Evolutionary conservation across 2,113 vertebrate genomes (phyloP).

Genomic region (Burhinus oedicnemus): DNA sequence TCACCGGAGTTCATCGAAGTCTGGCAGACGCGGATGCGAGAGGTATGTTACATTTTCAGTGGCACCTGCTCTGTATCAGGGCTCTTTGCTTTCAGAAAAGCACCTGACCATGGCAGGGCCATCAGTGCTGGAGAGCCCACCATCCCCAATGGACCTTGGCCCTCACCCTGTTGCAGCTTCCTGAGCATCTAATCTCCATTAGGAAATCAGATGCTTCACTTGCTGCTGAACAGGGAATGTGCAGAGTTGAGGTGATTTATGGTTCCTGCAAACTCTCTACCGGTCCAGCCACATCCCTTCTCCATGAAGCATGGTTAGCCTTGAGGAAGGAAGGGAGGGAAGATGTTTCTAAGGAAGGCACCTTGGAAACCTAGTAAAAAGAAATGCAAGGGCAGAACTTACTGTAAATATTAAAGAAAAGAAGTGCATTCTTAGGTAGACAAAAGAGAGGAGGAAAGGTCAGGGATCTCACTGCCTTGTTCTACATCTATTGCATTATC

Average conservation of each 20-base stretch:
- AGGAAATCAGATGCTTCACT: not conserved
- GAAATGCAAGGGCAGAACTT: not conserved
- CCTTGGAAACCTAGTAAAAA: not conserved
- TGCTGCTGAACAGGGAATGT: not conserved
- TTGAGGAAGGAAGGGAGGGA: not conserved
- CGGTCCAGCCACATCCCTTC: not conserved
- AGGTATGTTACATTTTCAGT: conserved; percentile 73
- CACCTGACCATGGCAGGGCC: not conserved
- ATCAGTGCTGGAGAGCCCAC: not conserved
- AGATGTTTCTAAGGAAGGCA: not conserved
- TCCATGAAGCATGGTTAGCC: not conserved
- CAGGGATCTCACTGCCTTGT: not conserved
- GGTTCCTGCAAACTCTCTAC: not conserved
- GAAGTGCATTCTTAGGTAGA: not conserved
- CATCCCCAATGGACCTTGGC: not conserved
- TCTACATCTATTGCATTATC: not conserved
- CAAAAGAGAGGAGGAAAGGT: not conserved
- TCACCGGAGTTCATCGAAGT: conserved; percentile 85
- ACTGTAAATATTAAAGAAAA: not conserved
- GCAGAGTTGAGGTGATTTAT: not conserved
- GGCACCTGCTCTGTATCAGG: not conserved
- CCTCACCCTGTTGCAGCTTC: not conserved
- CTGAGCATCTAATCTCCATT: not conserved
- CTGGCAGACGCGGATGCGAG: conserved; percentile 92
- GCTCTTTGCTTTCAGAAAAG: not conserved